Evolutionary conservation across 2,888 invertebrate genomes (phyloP).

Genomic region (Dimorphilus gyrociliatus): DNA sequence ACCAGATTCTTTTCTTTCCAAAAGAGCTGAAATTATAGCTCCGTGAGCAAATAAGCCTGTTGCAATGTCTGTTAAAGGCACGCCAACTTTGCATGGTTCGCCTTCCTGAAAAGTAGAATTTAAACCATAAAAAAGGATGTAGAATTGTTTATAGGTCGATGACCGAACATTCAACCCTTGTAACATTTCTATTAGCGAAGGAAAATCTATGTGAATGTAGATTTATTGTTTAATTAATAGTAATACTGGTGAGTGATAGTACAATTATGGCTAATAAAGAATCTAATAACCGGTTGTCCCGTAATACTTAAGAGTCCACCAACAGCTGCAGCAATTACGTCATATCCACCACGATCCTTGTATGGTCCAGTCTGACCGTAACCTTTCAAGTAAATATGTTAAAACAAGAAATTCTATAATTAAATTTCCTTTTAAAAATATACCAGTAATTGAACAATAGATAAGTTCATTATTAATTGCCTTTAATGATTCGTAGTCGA

Average conservation of each 20-base stretch:
- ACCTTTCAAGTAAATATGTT: slow-evolving; percentile 36
- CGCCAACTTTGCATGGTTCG: slow-evolving; percentile 74
- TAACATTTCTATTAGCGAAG: too few species aligned
- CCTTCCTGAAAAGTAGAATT: slow-evolving; percentile 42
- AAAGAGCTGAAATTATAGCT: slow-evolving; percentile 74
- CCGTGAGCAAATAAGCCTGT: slow-evolving; percentile 88
- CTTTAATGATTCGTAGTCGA: slow-evolving; percentile 62
- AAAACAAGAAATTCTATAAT: not conserved
- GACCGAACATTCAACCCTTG: too few species aligned
- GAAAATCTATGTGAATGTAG: too few species aligned
- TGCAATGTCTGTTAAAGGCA: slow-evolving; percentile 77
- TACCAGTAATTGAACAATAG: slow-evolving; percentile 75
- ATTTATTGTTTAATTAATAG: too few species aligned
- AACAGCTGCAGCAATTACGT: slow-evolving; percentile 80
- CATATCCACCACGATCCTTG: slow-evolving; percentile 72
- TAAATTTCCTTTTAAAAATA: too few species aligned
- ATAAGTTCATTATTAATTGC: slow-evolving; percentile 58
- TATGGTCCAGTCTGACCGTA: slow-evolving; percentile 79
- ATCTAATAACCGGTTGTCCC: slow-evolving; percentile 51
- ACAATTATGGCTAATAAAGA: too few species aligned
- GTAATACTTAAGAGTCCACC: slow-evolving; percentile 79
- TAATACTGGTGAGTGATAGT: not conserved
- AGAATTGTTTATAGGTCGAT: too few species aligned
- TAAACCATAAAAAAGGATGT: not conserved
- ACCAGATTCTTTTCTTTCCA: slow-evolving; percentile 58